A percentile compares a stretch with the other conserved stretches of the same genome.
These are phyloP conservation scores for Drosophila infuscata DNA, from an alignment of 2,888 invertebrate genomes.

Conservation along the genomic window DNA sequence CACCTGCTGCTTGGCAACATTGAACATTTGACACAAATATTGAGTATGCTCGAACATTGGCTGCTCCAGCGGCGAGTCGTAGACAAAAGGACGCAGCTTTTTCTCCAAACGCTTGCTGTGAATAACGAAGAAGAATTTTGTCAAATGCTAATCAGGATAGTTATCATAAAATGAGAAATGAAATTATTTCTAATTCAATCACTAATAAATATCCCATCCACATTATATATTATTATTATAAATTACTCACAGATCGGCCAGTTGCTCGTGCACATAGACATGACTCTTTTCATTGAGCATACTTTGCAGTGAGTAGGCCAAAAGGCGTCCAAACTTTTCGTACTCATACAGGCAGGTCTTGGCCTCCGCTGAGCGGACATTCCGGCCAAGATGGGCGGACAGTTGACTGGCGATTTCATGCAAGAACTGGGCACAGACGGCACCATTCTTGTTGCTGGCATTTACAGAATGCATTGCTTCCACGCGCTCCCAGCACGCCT, in stretches of 20 bases:
- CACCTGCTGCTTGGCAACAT: conserved; percentile 68
- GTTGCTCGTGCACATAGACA: conserved; percentile 55
- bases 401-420: conserved; percentile 68
- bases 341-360: conserved; percentile 83
- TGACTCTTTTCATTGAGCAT: conserved; percentile 75
- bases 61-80: conserved; percentile 81
- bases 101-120: conserved; percentile 64
- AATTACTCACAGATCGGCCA: conserved; percentile 78
- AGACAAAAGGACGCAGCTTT: conserved; percentile 75
- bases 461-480: conserved; percentile 69
- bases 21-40: conserved; percentile 75
- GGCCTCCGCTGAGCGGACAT: conserved; percentile 62
- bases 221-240: background rate
- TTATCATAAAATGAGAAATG: background rate
- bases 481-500: conserved; percentile 71
- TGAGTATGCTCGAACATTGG: conserved; percentile 81
- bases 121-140: background rate
- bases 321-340: conserved; percentile 80
- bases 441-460: conserved; percentile 25
- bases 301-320: conserved; percentile 70
- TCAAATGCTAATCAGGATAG: background rate
- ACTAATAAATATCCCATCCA: background rate
- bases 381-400: conserved; percentile 63
- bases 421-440: conserved; percentile 58
- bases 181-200: background rate